These are phyloP conservation scores for Haliclona indistincta DNA, from an alignment of 37 sponge, comb jelly and placozoan genomes.

Conservation along the genomic window DNA sequence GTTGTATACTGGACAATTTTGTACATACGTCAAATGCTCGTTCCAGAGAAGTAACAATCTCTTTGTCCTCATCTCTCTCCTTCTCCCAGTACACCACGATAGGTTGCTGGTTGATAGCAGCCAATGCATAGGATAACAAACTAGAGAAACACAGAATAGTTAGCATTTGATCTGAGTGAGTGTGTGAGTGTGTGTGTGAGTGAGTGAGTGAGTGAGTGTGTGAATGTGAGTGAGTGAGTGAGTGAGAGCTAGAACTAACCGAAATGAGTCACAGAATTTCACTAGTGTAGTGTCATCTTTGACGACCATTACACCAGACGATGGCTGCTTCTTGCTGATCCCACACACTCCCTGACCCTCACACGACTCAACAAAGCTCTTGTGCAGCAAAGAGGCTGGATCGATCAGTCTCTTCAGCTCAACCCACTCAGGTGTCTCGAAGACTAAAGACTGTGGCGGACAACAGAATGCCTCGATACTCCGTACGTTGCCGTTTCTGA, in stretches of 20 bases:
- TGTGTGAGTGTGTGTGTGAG: constrained; percentile 15
- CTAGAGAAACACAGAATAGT: too few species aligned
- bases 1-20: background rate
- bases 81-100: constrained; percentile 17
- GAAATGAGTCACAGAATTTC: constrained; percentile 46
- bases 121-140: constrained; percentile 46
- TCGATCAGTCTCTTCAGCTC: constrained; percentile 22
- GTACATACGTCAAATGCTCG: constrained; percentile 16
- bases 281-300: constrained; percentile 36
- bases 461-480: constrained; percentile 55
- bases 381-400: constrained; percentile 26
- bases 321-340: constrained; percentile 35
- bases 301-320: constrained; percentile 29
- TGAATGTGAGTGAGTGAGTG: constrained; percentile 20
- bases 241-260: too few species aligned
- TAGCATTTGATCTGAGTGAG: too few species aligned
- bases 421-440: constrained; percentile 46
- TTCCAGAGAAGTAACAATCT: constrained; percentile 11
- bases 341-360: constrained; percentile 60
- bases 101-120: constrained; percentile 11
- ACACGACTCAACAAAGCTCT: constrained; percentile 48
- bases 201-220: constrained; percentile 20
- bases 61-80: constrained; percentile 9
- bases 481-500: constrained; percentile 54
- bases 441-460: constrained; percentile 48